Percentiles rank a stretch among this genome's conserved stretches.
Evolutionary conservation across 2,888 invertebrate genomes (phyloP).

Genomic region (Iphiclides podalirius): DNA sequence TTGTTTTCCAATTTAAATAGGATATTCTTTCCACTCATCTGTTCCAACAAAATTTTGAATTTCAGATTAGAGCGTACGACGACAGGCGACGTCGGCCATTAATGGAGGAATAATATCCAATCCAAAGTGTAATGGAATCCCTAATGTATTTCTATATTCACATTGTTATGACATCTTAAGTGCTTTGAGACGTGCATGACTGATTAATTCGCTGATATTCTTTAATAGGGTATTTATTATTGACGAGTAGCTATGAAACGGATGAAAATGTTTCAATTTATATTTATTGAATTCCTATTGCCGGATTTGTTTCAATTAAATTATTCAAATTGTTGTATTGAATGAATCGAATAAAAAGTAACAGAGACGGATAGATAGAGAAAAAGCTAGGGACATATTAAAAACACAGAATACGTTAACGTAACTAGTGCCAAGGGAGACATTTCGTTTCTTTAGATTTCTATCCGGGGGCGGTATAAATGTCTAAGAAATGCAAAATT

Average conservation of each 20-base stretch:
- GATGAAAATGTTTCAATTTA: neutral
- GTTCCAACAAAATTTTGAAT: slow-evolving; percentile 59
- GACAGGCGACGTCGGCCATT: slow-evolving; percentile 41
- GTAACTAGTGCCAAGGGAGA: slow-evolving; percentile 21
- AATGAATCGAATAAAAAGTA: neutral
- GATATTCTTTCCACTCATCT: slow-evolving; percentile 58
- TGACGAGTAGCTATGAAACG: neutral
- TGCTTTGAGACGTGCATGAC: slow-evolving; percentile 35
- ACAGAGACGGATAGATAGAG: neutral
- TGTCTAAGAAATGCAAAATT: slow-evolving; percentile 25
- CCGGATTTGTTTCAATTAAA: no score
- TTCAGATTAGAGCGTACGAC: slow-evolving; percentile 45
- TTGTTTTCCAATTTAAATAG: slow-evolving; percentile 42
- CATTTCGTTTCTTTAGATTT: slow-evolving; percentile 21
- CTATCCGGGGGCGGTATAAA: slow-evolving; percentile 22
- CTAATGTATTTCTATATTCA: slow-evolving; percentile 46
- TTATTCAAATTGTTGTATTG: no score
- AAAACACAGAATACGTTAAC: slow-evolving; percentile 19
- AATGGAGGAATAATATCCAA: slow-evolving; percentile 57
- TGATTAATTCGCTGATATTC: slow-evolving; percentile 20
- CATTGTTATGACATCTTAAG: slow-evolving; percentile 45
- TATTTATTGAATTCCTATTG: neutral
- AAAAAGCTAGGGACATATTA: slow-evolving; percentile 13
- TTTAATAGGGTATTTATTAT: neutral
- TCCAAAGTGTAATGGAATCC: slow-evolving; percentile 47